These are phyloP conservation scores for Chouioia cunea DNA, from an alignment of 2,888 invertebrate species.

Conservation along the genomic window DNA sequence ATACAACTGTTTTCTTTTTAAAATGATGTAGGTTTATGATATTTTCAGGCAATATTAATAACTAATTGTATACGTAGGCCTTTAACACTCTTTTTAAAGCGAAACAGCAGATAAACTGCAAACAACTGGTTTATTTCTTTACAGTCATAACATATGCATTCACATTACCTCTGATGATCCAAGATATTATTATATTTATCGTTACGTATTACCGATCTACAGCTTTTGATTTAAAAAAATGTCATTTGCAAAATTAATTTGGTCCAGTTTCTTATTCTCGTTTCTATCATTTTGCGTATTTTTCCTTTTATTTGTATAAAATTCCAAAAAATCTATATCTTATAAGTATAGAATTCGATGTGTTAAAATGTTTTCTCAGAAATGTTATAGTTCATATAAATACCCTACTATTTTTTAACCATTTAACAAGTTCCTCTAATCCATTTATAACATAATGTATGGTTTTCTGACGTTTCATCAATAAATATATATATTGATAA, in stretches of 20 bases:
- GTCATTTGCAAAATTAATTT: slow-evolving; percentile 10
- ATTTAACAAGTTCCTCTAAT: slow-evolving; percentile 2
- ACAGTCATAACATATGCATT: slow-evolving; percentile 22
- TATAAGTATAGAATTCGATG: background rate
- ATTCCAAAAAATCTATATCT: background rate
- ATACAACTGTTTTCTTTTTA: background rate
- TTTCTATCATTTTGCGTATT: background rate
- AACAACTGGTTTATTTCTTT: too few species aligned
- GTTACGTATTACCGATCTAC: slow-evolving; percentile 10
- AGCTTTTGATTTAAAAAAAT: slow-evolving; percentile 32
- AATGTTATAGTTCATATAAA: too few species aligned
- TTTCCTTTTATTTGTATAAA: background rate
- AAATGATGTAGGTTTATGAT: background rate
- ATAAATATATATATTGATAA: background rate
- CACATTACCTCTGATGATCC: slow-evolving; percentile 27
- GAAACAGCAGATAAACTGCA: slow-evolving; percentile 10
- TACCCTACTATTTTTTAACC: too few species aligned
- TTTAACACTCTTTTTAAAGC: slow-evolving; percentile 33
- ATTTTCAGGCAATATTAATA: background rate
- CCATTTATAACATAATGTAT: slow-evolving; percentile 3
- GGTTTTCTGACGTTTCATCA: background rate
- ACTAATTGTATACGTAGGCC: slow-evolving; percentile 18
- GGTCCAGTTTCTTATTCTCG: slow-evolving; percentile 28
- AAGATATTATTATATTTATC: slow-evolving; percentile 21
- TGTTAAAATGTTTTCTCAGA: too few species aligned